A percentile compares a stretch with the other conserved stretches of the same genome.
Evolutionary conservation across 2,797 vertebrate species (phyloP).

Genomic region (Esox lucius): DNA sequence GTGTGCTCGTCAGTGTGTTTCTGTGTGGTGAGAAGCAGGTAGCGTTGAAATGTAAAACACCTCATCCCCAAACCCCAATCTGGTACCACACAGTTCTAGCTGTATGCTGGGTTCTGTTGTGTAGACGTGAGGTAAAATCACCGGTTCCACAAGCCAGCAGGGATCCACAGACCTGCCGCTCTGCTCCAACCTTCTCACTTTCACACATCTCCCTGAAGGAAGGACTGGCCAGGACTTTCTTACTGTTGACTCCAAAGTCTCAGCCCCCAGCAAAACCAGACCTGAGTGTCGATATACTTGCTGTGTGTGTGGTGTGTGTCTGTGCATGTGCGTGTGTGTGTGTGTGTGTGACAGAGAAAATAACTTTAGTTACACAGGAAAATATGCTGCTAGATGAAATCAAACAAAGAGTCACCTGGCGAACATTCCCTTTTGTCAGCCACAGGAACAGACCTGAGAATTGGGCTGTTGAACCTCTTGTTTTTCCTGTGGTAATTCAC

Average conservation of each 20-base stretch:
- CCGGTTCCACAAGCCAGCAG: slow-evolving; percentile 45
- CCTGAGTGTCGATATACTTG: too few relatives aligned
- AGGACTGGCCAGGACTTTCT: background rate
- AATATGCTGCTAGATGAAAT: background rate
- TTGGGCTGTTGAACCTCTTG: background rate
- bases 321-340: background rate
- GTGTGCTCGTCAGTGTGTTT: background rate
- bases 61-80: slow-evolving; percentile 26
- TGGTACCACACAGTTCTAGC: slow-evolving; percentile 42
- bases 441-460: background rate
- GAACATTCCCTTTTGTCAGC: background rate
- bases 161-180: slow-evolving; percentile 4
- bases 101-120: slow-evolving; percentile 53
- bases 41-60: slow-evolving; percentile 53
- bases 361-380: background rate
- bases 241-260: background rate
- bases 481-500: slow-evolving; percentile 10
- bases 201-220: background rate
- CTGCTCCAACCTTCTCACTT: background rate
- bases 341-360: background rate
- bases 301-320: background rate
- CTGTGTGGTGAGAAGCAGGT: slow-evolving; percentile 56
- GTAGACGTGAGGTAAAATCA: slow-evolving; percentile 49
- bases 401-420: background rate
- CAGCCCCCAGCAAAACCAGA: background rate